Base-by-base conservation (phyloP, 2,888 invertebrate genomes). In the Pediacus dermestoides region DNA sequence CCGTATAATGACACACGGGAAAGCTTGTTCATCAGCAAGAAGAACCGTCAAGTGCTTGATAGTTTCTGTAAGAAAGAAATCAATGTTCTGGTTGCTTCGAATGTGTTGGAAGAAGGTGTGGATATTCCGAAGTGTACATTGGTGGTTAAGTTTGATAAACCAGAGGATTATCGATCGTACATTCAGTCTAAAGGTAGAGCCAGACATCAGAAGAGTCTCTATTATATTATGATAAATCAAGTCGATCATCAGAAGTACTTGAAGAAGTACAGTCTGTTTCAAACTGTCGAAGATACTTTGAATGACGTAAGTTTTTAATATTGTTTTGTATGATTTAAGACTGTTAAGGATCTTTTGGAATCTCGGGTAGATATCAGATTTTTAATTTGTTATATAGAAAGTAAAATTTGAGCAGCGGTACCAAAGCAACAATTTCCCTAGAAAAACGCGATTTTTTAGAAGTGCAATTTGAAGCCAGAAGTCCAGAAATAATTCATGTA, bases 161-260 rank as follows among this genome's bases (percentile, higher is more conserved):
- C 87, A 0, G 61, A 72, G 33, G 82, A 86, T 53, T 88, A 87
- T 53, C 39, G 88, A 31, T 83, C 88, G 0, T 95, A 93, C 60
- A 78, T 94, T 22, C 92, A 93, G 67, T 87, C 90, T 43, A 91
- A 92, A 77, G 92, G 90, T 53, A 77, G 95, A 37, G 94, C 94
- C 0, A 74, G 88, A n/a, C 74, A 75, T 51, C 58, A 62, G 2
- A 64, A 73, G 0, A 81, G 88, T n/a, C 66, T 67, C 6, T 88
- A 74, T 51, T 69, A 78, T 0, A 66, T 85, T 13, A 60, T 86
- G 53, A 50, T 79, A 0, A 59, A 74, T 2, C 36, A 51, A 0
- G 1, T 31, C 0, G 68, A 77, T 0, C 8, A 13, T 1, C 0
- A 1, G 0, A 60, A 63, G 15, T 69, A 68, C 23, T 1, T 42